Percentiles rank a stretch among this genome's conserved stretches.
Evolutionary conservation across 2,797 vertebrate genomes (phyloP).

Genomic region (Botia almorhae): DNA sequence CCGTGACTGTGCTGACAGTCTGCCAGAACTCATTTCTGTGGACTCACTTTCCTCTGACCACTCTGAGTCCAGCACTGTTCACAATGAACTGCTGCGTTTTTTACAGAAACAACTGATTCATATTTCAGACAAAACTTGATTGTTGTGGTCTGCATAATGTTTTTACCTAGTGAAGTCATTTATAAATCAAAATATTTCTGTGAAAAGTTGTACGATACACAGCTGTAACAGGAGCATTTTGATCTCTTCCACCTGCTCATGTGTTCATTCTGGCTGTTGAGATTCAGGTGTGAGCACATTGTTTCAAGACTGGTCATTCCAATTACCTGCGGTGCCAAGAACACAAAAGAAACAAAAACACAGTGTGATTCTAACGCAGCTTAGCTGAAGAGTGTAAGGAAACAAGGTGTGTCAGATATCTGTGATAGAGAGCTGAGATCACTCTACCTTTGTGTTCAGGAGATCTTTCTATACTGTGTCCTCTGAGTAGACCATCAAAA

Average conservation of each 20-base stretch:
- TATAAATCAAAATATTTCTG: slow-evolving; percentile 41
- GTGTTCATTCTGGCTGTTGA: slow-evolving; percentile 27
- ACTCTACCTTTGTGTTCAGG: background rate
- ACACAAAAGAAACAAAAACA: slow-evolving; percentile 10
- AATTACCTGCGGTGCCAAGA: slow-evolving; percentile 23
- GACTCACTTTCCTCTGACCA: slow-evolving; percentile 74
- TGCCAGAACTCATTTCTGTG: slow-evolving; percentile 76
- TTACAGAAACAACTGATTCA: too few relatives aligned
- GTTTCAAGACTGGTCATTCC: slow-evolving; percentile 19
- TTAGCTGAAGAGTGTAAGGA: slow-evolving; percentile 2
- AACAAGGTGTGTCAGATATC: slow-evolving; percentile 20
- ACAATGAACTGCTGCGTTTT: too few relatives aligned
- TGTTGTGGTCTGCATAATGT: background rate
- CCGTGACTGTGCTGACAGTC: slow-evolving; percentile 74
- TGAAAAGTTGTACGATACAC: slow-evolving; percentile 32
- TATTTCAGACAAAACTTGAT: slow-evolving; percentile 28
- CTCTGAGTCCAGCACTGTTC: slow-evolving; percentile 59
- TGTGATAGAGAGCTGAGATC: background rate
- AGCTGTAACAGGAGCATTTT: slow-evolving; percentile 39
- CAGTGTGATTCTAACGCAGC: slow-evolving; percentile 19
- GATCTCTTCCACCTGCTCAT: slow-evolving; percentile 19
- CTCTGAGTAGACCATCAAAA: background rate
- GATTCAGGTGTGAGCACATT: slow-evolving; percentile 41
- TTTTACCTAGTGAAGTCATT: background rate
- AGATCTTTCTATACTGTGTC: background rate